A percentile compares a stretch with the other conserved stretches of the same genome.
These are phyloP conservation scores for Anodontia alba DNA, from an alignment of 2,888 invertebrate species.

Conservation along the genomic window DNA sequence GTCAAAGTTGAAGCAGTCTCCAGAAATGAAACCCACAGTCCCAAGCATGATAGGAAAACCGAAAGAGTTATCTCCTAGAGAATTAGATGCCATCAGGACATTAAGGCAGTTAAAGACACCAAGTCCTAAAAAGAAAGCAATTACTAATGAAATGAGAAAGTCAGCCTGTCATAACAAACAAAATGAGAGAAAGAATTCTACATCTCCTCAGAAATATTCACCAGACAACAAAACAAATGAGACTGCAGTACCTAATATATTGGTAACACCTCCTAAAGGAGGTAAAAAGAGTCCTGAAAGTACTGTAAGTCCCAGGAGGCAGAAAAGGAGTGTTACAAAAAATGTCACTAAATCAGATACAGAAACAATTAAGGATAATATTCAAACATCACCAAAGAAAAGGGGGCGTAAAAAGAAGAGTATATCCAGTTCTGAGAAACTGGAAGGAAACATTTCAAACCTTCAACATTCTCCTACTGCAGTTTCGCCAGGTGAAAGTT, in stretches of 20 bases:
- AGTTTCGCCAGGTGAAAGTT: neutral
- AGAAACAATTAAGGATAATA: neutral
- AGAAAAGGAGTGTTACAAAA: neutral
- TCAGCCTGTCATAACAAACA: neutral
- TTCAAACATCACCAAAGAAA: neutral
- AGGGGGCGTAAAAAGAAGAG: neutral
- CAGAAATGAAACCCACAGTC: neutral
- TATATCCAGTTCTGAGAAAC: neutral
- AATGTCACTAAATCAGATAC: neutral
- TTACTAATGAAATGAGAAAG: slow-evolving; percentile 6
- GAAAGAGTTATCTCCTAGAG: slow-evolving; percentile 6
- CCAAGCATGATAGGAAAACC: neutral
- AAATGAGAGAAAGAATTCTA: slow-evolving; percentile 1
- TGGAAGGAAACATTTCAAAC: no score
- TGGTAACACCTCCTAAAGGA: neutral
- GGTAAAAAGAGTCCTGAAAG: neutral
- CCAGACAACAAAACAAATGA: neutral
- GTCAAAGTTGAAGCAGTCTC: neutral
- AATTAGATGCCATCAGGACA: neutral
- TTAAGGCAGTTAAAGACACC: neutral
- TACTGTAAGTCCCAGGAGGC: neutral
- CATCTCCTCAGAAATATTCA: neutral
- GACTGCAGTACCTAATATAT: neutral
- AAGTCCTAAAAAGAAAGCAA: slow-evolving; percentile 5
- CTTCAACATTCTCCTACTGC: neutral